Percentiles rank a stretch among this genome's conserved stretches.
Evolutionary conservation across 2,888 invertebrate genomes (phyloP).

Genomic region (Pyrgus malvae): DNA sequence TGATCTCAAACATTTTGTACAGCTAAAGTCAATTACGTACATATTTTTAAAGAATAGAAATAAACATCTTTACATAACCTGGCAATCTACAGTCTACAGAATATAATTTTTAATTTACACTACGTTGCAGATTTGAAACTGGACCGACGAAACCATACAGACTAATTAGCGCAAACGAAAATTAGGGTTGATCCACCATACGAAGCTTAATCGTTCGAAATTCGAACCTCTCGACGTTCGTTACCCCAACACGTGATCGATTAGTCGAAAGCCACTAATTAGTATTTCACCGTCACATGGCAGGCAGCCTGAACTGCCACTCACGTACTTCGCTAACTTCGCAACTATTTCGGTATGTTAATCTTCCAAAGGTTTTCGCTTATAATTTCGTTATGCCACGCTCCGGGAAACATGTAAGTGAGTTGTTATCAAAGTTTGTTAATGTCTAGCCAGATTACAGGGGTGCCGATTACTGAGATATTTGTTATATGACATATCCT

Average conservation of each 20-base stretch:
- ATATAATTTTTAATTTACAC: too few species aligned
- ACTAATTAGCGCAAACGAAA: too few species aligned
- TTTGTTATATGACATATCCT: background rate
- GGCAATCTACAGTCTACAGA: too few species aligned
- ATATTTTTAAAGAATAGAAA: too few species aligned
- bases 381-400: slow-evolving; percentile 22
- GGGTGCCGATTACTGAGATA: background rate
- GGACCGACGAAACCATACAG: too few species aligned
- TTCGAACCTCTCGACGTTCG: background rate
- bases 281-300: slow-evolving; percentile 10
- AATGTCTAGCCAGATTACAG: slow-evolving; percentile 6
- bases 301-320: slow-evolving; percentile 13
- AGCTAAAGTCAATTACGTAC: too few species aligned
- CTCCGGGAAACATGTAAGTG: slow-evolving; percentile 14
- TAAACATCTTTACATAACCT: too few species aligned
- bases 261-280: slow-evolving; percentile 7
- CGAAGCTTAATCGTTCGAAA: background rate
- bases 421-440: slow-evolving; percentile 24
- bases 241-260: slow-evolving; percentile 12
- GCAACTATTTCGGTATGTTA: slow-evolving; percentile 21
- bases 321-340: slow-evolving; percentile 17
- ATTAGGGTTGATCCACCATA: too few species aligned
- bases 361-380: slow-evolving; percentile 11
- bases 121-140: too few species aligned
- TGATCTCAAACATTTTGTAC: too few species aligned